phyloP scores from a whole-genome alignment of 2,113 vertebrate genomes.

The Phalacrocorax pelagicus region DNA sequence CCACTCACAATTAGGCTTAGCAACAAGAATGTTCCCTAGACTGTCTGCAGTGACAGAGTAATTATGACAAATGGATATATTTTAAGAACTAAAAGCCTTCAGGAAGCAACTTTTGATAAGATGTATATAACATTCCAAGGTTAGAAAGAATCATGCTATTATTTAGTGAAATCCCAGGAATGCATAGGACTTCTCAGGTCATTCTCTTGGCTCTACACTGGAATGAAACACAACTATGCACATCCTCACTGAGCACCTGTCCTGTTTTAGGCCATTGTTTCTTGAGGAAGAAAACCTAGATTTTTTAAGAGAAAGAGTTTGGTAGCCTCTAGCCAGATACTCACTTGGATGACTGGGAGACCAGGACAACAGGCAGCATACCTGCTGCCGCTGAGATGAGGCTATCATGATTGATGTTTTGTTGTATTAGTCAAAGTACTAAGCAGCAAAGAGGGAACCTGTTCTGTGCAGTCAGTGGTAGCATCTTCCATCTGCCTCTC shows the following conservation, averaged over 20 bases:
- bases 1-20: conserved; percentile 19
- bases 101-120: background rate
- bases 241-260: background rate
- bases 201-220: background rate
- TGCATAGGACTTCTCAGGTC: background rate
- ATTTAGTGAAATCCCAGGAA: background rate
- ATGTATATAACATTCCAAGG: background rate
- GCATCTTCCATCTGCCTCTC: background rate
- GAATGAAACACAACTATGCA: background rate
- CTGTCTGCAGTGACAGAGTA: background rate
- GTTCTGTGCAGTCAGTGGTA: background rate
- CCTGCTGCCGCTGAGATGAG: background rate
- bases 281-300: background rate
- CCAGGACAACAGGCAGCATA: background rate
- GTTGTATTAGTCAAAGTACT: background rate
- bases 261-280: background rate
- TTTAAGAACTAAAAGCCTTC: conserved; percentile 17
- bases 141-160: background rate
- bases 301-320: background rate
- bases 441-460: background rate
- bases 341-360: background rate
- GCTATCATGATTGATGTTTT: background rate
- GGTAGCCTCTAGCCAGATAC: background rate
- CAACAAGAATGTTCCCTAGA: background rate
- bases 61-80: background rate